Base-by-base conservation (phyloP, 2,113 vertebrate genomes). In the Pipra filicauda region DNA sequence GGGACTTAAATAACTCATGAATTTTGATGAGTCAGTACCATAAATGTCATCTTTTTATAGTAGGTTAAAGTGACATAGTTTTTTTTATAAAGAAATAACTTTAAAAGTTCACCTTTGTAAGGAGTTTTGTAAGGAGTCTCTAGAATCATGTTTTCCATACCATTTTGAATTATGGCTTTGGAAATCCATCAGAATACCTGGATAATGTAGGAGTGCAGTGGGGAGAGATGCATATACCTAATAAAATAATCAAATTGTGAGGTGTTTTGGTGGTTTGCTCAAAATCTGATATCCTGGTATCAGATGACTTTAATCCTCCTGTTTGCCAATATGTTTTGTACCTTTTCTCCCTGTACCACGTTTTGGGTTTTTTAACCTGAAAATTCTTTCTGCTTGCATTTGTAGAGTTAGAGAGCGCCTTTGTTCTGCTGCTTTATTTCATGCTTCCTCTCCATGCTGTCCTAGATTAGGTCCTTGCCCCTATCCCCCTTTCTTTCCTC, bases 51-150 rank as follows among this genome's bases (percentile, higher is more conserved):
- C 28, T 54, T 89, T 67, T 22, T 58, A 43, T 46, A 71, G 52
- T 52, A 54, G 55, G 23, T 43, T 59, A 16, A 72, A 58, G 17
- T 55, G 7, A 22, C 0, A 0, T 31, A 4, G 21, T 17, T 31
- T 72, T 72, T 76, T 76, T 73, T 43, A 28, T 8, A 15, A 66
- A 57, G 19, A 76, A 37, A 17, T 39, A 39, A 11, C 10, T 57
- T 27, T 5, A 17, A 2, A 77, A 69, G 18, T 78, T 90, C 26
- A 31, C 12, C 12, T 81, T 88, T 69, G 6, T 79, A 33, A 85
- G 52, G 21, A 43, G 7, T 61, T 81, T 88, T 69, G 6, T 79
- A 33, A 85, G 52, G 21, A 43, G 6, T 62, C 20, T 62, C 17
- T 78, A n/a, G 39, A 87, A 69, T 72, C 10, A 3, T 48, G 6